A percentile compares a stretch with the other conserved stretches of the same genome.
These are phyloP conservation scores for Erpetoichthys calabaricus DNA, from an alignment of 2,797 vertebrate genomes.

Conservation along the genomic window DNA sequence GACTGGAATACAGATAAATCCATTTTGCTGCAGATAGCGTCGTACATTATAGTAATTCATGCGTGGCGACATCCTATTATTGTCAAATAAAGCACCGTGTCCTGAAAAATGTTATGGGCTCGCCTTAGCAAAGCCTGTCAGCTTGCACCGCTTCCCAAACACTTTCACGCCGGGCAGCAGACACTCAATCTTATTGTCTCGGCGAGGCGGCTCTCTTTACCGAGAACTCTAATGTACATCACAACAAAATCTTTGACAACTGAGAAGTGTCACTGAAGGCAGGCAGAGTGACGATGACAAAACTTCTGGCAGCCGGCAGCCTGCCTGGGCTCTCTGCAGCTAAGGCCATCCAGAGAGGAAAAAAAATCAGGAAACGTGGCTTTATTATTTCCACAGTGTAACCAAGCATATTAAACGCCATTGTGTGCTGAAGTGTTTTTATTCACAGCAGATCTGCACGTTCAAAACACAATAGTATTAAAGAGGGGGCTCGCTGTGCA, in stretches of 20 bases:
- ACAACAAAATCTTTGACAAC: constrained; percentile 1
- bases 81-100: constrained; percentile 31
- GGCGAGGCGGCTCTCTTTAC: background rate
- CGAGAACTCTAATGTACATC: background rate
- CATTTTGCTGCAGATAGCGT: constrained; percentile 20
- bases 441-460: too few relatives aligned
- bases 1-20: constrained; percentile 17
- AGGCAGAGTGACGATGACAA: background rate
- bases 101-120: constrained; percentile 1
- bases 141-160: background rate
- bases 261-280: background rate
- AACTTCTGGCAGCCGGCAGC: too few relatives aligned
- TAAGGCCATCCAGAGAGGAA: too few relatives aligned
- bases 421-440: too few relatives aligned
- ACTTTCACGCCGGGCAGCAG: constrained; percentile 1
- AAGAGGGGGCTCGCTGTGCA: too few relatives aligned
- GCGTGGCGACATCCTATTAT: constrained; percentile 34
- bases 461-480: too few relatives aligned
- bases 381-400: too few relatives aligned
- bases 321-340: too few relatives aligned
- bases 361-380: too few relatives aligned
- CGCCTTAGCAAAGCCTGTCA: background rate
- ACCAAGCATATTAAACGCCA: too few relatives aligned
- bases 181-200: constrained; percentile 6
- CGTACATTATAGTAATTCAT: constrained; percentile 32